These are phyloP conservation scores for Littorina saxatilis DNA, from an alignment of 1,140 invertebrate species.

Conservation along the genomic window DNA sequence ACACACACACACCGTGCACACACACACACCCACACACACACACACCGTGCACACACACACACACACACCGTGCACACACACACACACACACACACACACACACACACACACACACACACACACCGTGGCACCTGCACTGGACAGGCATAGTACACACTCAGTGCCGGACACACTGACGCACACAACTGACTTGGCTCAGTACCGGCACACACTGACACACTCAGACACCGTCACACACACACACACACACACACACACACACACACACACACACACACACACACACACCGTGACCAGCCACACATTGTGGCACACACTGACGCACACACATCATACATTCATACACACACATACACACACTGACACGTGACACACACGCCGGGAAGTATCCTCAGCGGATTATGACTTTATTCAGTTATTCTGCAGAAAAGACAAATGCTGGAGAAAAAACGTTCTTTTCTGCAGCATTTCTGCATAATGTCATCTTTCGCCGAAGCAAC, in stretches of 20 bases:
- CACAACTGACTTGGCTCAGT: not conserved
- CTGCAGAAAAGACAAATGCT: too few species aligned
- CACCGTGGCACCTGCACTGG: too few species aligned
- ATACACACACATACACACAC: not conserved
- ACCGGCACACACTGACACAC: not conserved
- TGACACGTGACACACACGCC: not conserved
- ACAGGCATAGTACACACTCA: too few species aligned
- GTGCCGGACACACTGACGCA: too few species aligned
- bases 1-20: not conserved
- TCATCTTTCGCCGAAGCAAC: too few species aligned
- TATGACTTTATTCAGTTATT: not conserved
- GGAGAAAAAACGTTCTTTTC: too few species aligned
- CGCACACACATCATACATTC: too few species aligned
- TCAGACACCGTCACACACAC: not conserved
- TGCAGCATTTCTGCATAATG: too few species aligned
- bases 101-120: too few species aligned
- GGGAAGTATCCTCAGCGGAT: not conserved
- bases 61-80: not conserved
- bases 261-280: conserved; percentile 3
- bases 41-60: too few species aligned
- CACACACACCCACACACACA: not conserved
- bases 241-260: conserved; percentile 25
- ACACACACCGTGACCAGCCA: not conserved
- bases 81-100: not conserved
- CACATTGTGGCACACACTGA: not conserved